Evolutionary conservation across 2,113 vertebrate species (phyloP).

Genomic region (Sinocyclocheilus rhinocerous): DNA sequence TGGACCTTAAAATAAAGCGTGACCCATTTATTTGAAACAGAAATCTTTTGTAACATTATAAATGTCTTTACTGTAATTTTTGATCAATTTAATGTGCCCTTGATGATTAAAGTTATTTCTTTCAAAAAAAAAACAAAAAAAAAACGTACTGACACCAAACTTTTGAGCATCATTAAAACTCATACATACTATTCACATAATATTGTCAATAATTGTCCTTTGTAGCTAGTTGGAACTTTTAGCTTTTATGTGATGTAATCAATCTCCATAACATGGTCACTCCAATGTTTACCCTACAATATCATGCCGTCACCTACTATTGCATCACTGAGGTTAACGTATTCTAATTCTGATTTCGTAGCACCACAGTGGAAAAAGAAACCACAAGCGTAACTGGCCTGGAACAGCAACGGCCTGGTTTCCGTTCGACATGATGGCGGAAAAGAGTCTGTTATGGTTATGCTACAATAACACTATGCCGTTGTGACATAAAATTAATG

Average conservation of each 20-base stretch:
- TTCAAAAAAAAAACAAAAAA: too few relatives aligned
- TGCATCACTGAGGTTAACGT: constrained; percentile 4
- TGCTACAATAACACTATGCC: not conserved
- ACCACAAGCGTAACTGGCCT: not conserved
- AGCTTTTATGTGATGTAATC: not conserved
- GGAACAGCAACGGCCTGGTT: not conserved
- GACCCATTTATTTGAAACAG: too few relatives aligned
- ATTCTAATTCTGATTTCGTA: not conserved
- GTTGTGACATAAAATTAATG: not conserved
- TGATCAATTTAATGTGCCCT: too few relatives aligned
- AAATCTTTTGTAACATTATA: too few relatives aligned
- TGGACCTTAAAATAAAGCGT: too few relatives aligned
- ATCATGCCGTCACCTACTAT: not conserved
- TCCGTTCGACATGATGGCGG: not conserved
- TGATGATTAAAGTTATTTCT: too few relatives aligned
- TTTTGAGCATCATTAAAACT: too few relatives aligned
- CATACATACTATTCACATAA: not conserved
- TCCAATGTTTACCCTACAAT: constrained; percentile 15
- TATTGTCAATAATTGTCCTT: constrained; percentile 6
- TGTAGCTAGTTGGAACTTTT: constrained; percentile 12
- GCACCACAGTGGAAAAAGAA: constrained; percentile 22
- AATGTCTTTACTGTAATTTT: too few relatives aligned
- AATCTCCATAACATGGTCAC: not conserved
- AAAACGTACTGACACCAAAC: too few relatives aligned
- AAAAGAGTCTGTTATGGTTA: not conserved